A percentile compares a stretch with the other conserved stretches of the same genome.
phyloP scores from a whole-genome alignment of 1,140 invertebrate genomes.

The Brachionus plicatilis region DNA sequence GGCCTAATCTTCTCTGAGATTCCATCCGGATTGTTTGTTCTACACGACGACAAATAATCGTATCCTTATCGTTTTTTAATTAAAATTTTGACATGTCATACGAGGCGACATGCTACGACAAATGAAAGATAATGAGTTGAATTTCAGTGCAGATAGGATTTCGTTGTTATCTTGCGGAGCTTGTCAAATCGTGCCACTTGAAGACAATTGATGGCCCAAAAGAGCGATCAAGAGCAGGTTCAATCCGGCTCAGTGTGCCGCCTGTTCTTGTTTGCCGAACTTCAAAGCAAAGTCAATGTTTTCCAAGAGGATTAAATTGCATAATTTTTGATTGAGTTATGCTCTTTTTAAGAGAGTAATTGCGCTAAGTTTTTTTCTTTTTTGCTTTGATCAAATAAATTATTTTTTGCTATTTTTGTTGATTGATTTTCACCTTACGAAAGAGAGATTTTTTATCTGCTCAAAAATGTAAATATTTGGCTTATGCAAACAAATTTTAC shows the following conservation, averaged over 20 bases:
- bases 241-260: background rate
- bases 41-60: background rate
- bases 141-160: background rate
- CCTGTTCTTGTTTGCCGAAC: background rate
- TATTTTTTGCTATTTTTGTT: background rate
- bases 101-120: background rate
- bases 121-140: background rate
- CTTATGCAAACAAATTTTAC: background rate
- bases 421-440: background rate
- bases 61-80: conserved; percentile 31
- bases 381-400: background rate
- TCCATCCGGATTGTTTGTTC: conserved; percentile 10
- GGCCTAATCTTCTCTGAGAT: conserved; percentile 8
- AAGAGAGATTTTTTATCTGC: background rate
- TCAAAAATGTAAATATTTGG: background rate
- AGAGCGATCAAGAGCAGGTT: conserved; percentile 16
- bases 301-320: conserved; percentile 21
- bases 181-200: background rate
- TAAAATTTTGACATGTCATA: conserved; percentile 27
- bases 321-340: conserved; percentile 24
- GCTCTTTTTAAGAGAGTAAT: background rate
- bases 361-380: background rate
- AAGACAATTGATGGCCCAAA: background rate
- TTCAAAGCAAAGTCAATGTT: background rate
- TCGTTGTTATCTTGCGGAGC: background rate